phyloP scores from a whole-genome alignment of 2,888 invertebrate genomes.

The Drosophila pseudotakahashii region DNA sequence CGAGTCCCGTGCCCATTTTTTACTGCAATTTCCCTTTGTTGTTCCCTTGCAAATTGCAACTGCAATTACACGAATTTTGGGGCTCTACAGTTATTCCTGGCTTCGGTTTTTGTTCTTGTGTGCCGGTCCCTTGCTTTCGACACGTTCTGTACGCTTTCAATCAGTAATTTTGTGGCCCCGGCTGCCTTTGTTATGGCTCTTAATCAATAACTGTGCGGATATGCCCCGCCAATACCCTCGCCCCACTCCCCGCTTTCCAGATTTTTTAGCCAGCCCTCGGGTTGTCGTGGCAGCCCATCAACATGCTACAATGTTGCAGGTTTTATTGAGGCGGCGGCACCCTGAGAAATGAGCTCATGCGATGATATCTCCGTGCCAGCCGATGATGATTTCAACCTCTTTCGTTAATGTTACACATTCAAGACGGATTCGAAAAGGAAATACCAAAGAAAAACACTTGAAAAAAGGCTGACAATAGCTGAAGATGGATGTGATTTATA shows the following conservation, averaged over 20 bases:
- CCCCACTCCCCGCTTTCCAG: background rate
- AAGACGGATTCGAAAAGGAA: background rate
- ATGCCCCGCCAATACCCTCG: slow-evolving; percentile 10
- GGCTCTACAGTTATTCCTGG: slow-evolving; percentile 55
- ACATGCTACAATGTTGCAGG: slow-evolving; percentile 71
- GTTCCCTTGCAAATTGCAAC: slow-evolving; percentile 58
- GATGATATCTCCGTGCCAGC: slow-evolving; percentile 9
- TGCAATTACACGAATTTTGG: slow-evolving; percentile 67
- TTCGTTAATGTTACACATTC: background rate
- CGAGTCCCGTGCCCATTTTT: slow-evolving; percentile 34
- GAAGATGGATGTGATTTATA: slow-evolving; percentile 14
- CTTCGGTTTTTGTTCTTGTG: background rate
- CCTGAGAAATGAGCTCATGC: slow-evolving; percentile 21
- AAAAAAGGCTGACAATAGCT: slow-evolving; percentile 6
- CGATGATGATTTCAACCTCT: background rate
- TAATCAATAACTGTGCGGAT: slow-evolving; percentile 72
- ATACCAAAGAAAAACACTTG: background rate
- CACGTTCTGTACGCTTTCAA: slow-evolving; percentile 62
- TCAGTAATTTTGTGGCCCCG: slow-evolving; percentile 62
- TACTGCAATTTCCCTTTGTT: slow-evolving; percentile 17
- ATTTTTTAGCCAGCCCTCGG: slow-evolving; percentile 9
- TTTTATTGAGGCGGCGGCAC: slow-evolving; percentile 54
- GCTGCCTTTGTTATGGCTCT: slow-evolving; percentile 63
- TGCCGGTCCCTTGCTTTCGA: slow-evolving; percentile 26
- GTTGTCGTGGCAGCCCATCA: slow-evolving; percentile 72